phyloP scores from a whole-genome alignment of 2,113 vertebrate genomes.

The Hippopotamus amphibius region DNA sequence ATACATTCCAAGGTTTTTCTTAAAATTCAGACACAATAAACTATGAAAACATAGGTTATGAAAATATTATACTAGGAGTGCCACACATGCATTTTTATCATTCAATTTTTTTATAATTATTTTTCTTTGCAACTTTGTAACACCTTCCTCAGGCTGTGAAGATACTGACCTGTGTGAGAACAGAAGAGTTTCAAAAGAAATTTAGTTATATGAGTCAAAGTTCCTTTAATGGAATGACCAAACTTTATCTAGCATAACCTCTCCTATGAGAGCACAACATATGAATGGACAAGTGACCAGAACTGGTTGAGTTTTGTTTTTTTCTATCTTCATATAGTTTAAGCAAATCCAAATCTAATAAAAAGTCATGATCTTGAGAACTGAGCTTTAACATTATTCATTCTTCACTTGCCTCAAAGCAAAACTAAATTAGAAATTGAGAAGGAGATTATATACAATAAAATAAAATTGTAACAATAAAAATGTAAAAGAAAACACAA shows the following conservation, averaged over 20 bases:
- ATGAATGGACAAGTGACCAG: not conserved
- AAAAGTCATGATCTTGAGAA: not conserved
- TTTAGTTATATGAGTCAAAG: not conserved
- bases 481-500: not conserved
- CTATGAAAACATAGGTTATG: not conserved
- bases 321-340: not conserved
- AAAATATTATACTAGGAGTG: not conserved
- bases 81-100: not conserved
- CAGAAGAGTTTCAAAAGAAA: not conserved
- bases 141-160: not conserved
- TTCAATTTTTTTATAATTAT: not conserved
- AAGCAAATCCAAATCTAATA: not conserved
- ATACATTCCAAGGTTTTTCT: not conserved
- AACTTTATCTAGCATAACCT: not conserved
- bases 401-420: not conserved
- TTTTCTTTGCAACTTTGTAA: not conserved
- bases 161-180: not conserved
- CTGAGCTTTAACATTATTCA: not conserved
- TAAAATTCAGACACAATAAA: not conserved
- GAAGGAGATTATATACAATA: not conserved
- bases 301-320: not conserved
- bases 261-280: not conserved
- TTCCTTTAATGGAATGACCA: not conserved
- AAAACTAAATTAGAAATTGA: not conserved
- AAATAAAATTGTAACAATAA: not conserved